Conservation (phyloP, 2,888 invertebrate species). For the Ariolimax columbianus region DNA sequence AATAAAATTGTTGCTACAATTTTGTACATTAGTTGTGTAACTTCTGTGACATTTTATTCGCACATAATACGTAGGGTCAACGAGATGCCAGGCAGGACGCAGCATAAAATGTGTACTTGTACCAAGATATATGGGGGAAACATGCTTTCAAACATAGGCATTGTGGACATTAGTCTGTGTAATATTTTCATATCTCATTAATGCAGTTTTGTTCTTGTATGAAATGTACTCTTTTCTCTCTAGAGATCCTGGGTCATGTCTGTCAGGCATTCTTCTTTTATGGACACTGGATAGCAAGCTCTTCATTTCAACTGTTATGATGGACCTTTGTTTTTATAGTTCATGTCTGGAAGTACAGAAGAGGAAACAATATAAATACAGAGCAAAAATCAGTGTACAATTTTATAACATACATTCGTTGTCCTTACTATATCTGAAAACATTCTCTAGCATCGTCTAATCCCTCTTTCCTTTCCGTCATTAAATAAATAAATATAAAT, state of each 20-base stretch:
- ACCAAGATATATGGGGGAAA: no score
- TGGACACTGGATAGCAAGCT: background rate
- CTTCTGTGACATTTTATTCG: background rate
- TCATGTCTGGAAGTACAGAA: conserved; percentile 42
- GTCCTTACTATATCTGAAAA: no score
- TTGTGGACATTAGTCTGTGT: background rate
- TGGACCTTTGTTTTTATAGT: conserved; percentile 51
- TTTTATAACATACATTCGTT: no score
- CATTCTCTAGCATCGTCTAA: no score
- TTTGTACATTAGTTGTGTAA: conserved; percentile 23
- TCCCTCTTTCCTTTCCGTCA: no score
- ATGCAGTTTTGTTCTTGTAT: background rate
- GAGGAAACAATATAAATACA: background rate
- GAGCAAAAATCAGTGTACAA: background rate
- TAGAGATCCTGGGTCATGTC: no score
- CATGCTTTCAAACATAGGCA: no score
- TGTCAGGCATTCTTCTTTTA: background rate
- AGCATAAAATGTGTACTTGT: background rate
- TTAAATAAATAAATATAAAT: no score
- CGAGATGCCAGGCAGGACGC: background rate
- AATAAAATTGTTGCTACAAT: background rate
- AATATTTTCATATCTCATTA: background rate
- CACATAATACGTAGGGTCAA: background rate
- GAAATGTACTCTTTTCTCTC: background rate
- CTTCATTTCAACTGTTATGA: conserved; percentile 28